Base-by-base conservation (phyloP, 2,797 vertebrate genomes). In the Lophura swinhoii region DNA sequence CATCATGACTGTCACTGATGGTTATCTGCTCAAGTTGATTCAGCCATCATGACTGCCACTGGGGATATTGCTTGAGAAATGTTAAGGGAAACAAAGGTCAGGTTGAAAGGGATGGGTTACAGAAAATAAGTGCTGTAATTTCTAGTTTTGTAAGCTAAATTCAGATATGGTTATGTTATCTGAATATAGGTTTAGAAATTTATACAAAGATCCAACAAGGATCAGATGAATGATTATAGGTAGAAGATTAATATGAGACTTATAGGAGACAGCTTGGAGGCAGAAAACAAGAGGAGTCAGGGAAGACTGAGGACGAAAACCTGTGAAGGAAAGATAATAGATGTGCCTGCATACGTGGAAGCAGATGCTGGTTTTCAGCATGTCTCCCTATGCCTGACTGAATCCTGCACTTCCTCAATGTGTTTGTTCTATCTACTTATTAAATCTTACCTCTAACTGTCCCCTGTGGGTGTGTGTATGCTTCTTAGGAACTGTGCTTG, bases 291-390 rank as follows among this genome's bases (percentile, higher is more conserved):
- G 16, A 48, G 29, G 12, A 15, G 16, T 73, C 20, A 59, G 49
- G 14, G 7, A 86, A 49, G 39, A 21, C 12, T 71, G 15, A 7
- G 5, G 24, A 49, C 21, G 12, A 15, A 64, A 6, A 76, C 28
- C 3, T 48, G 9, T 37, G 10, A 84, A 62, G 22, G 28, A 67
- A 69, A 62, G 11, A 14, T 5, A 28, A n/a, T 5, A 62, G 24
- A 66, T 73, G 37, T 58, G 14, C 0, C 0, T 49, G 20, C 16
- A 17, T 29, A 51, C 17, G 3, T 46, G 18, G 13, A 35, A 59
- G 6, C 7, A 51, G 5, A 10, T 77, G 6, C 8, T 72, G 28
- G 5, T 26, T 81, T 10, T 80, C 28, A 74, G 8, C 9, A 6
- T 41, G 16, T 73, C 4, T 67, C 18, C 31, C 22, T 49, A 22